Percentiles rank a stretch among this genome's conserved stretches.
phyloP scores from a whole-genome alignment of 2,888 invertebrate species.

The Drosophila buzzatii region DNA sequence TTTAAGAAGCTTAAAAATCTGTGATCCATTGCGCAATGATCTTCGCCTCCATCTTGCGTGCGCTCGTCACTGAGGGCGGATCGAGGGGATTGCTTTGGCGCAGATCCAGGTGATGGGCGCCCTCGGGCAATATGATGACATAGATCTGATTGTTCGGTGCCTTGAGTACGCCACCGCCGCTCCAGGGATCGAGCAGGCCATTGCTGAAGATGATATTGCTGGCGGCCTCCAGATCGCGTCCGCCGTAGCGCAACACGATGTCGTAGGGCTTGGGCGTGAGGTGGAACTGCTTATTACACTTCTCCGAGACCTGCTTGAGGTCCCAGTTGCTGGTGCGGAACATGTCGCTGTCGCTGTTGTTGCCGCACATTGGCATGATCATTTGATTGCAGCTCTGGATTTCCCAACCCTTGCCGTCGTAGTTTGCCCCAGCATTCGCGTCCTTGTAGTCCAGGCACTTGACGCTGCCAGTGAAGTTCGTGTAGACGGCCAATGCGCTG shows the following conservation, averaged over 20 bases:
- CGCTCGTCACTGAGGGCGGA: slow-evolving; percentile 78
- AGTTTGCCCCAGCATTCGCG: slow-evolving; percentile 88
- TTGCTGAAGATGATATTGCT: slow-evolving; percentile 93
- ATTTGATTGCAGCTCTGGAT: slow-evolving; percentile 98
- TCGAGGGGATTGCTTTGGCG: slow-evolving; percentile 64
- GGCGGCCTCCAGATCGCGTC: slow-evolving; percentile 88
- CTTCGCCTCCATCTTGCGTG: slow-evolving; percentile 71
- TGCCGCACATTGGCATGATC: slow-evolving; percentile 97
- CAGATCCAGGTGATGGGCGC: slow-evolving; percentile 95
- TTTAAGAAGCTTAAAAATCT: slow-evolving; percentile 28
- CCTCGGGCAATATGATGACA: slow-evolving; percentile 91
- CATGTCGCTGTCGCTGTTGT: slow-evolving; percentile 91
- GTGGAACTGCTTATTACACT: slow-evolving; percentile 90
- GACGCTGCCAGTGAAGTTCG: slow-evolving; percentile 91
- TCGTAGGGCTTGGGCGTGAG: slow-evolving; percentile 89
- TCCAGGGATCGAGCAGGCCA: slow-evolving; percentile 95
- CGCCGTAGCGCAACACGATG: slow-evolving; percentile 92
- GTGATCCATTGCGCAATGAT: slow-evolving; percentile 75
- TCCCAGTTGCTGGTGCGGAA: slow-evolving; percentile 92
- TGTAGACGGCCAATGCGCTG: slow-evolving; percentile 90
- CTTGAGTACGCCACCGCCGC: slow-evolving; percentile 92
- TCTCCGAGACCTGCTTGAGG: slow-evolving; percentile 87
- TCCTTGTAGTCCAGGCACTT: slow-evolving; percentile 89
- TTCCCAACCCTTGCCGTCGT: slow-evolving; percentile 87
- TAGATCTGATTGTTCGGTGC: slow-evolving; percentile 88